Percentiles rank a stretch among this genome's conserved stretches.
phyloP scores from a whole-genome alignment of 2,113 vertebrate species.

The Callaeas wilsoni region DNA sequence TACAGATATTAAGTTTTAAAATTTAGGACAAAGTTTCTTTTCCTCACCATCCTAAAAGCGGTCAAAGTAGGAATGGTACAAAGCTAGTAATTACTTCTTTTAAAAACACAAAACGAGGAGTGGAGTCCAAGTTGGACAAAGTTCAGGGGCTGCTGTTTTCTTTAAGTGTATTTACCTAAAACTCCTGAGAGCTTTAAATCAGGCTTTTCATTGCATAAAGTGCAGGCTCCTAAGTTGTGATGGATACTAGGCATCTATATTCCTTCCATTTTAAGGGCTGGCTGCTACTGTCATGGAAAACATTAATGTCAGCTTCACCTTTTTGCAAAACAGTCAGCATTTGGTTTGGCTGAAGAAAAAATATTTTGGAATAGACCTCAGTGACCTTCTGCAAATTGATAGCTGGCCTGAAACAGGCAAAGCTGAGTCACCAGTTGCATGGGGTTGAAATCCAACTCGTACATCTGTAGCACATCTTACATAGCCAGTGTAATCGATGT shows the following conservation, averaged over 20 bases:
- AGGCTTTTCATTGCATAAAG: neutral
- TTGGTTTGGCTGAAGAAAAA: slow-evolving; percentile 38
- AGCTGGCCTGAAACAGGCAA: neutral
- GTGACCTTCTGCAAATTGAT: slow-evolving; percentile 40
- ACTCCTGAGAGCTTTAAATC: neutral
- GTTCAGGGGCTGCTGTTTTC: neutral
- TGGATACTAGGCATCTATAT: neutral
- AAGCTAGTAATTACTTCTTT: neutral
- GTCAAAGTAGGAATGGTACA: neutral
- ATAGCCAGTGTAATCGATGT: neutral
- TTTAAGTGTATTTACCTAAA: neutral
- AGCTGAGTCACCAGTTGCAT: neutral
- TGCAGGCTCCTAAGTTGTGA: neutral
- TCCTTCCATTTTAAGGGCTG: neutral
- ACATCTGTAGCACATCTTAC: neutral
- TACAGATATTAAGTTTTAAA: neutral
- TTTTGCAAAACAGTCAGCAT: slow-evolving; percentile 24
- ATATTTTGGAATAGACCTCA: slow-evolving; percentile 16
- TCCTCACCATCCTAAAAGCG: neutral
- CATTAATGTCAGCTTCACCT: slow-evolving; percentile 18
- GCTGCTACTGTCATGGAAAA: neutral
- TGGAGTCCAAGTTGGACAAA: neutral
- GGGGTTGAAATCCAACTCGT: neutral
- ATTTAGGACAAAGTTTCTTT: neutral
- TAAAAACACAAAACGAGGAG: neutral